phyloP scores from a whole-genome alignment of 2,113 vertebrate genomes.

The Carassius gibelio region DNA sequence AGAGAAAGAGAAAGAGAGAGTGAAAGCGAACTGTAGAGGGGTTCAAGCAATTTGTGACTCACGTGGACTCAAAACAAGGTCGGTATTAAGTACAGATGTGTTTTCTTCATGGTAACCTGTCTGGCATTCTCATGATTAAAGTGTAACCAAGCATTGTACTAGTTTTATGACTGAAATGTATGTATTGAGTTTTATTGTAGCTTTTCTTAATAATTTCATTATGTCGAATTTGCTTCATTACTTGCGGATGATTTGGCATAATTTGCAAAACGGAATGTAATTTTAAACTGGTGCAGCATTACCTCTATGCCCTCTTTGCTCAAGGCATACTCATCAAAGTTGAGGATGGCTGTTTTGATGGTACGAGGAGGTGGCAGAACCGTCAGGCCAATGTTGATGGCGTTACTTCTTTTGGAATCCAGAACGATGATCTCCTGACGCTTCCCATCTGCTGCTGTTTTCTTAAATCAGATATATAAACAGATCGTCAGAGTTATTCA shows the following conservation, averaged over 20 bases:
- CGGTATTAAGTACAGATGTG: conserved; percentile 25
- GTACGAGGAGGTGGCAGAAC: conserved; percentile 95
- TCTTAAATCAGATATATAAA: conserved; percentile 74
- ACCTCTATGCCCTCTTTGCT: conserved; percentile 99
- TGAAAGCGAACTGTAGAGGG: conserved; percentile 17
- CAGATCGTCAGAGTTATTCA: background rate
- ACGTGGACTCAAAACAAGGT: conserved; percentile 26
- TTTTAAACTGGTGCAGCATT: conserved; percentile 52
- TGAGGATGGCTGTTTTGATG: conserved; percentile 97
- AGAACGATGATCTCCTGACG: conserved; percentile 94
- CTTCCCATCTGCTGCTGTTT: conserved; percentile 94
- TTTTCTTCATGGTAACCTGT: background rate
- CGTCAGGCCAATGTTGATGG: conserved; percentile 96
- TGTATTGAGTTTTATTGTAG: conserved; percentile 19
- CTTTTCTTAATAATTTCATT: conserved; percentile 15
- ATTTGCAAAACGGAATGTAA: background rate
- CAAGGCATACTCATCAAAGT: conserved; percentile 97
- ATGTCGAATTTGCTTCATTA: conserved; percentile 14
- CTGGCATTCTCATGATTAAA: background rate
- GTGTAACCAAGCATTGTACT: background rate
- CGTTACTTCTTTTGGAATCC: conserved; percentile 95
- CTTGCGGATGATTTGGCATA: background rate
- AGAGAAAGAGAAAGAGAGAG: background rate
- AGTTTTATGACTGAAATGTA: background rate
- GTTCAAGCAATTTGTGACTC: conserved; percentile 39